phyloP scores from a whole-genome alignment of 2,888 invertebrate genomes.

The Amphipoea lucens region DNA sequence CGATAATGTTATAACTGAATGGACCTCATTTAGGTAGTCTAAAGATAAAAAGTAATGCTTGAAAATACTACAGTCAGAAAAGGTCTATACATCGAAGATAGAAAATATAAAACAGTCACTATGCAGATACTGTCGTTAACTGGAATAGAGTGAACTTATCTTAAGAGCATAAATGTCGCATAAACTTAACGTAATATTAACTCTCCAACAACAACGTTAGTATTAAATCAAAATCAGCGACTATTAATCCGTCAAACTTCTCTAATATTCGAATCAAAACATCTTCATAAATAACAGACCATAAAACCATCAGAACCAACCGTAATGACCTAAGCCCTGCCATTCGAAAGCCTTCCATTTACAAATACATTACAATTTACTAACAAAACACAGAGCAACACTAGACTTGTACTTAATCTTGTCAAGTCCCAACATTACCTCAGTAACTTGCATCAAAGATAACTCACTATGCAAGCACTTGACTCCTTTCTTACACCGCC shows the following conservation, averaged over 20 bases:
- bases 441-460: constrained; percentile 47
- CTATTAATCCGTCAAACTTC: background rate
- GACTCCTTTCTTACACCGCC: constrained; percentile 13
- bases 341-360: constrained; percentile 52
- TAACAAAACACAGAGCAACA: constrained; percentile 57
- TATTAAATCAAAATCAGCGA: background rate
- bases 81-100: too few species aligned
- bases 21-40: background rate
- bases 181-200: background rate
- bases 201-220: background rate
- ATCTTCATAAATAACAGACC: background rate
- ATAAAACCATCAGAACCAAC: constrained; percentile 10
- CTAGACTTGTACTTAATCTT: constrained; percentile 61
- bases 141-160: background rate
- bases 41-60: background rate
- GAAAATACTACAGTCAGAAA: background rate
- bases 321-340: constrained; percentile 15
- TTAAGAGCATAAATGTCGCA: background rate
- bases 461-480: constrained; percentile 23
- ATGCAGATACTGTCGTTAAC: background rate
- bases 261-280: background rate
- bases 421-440: constrained; percentile 61
- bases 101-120: background rate
- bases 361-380: constrained; percentile 57
- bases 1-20: constrained; percentile 16